phyloP scores from a whole-genome alignment of 2,797 vertebrate genomes.

The Diceros bicornis region DNA sequence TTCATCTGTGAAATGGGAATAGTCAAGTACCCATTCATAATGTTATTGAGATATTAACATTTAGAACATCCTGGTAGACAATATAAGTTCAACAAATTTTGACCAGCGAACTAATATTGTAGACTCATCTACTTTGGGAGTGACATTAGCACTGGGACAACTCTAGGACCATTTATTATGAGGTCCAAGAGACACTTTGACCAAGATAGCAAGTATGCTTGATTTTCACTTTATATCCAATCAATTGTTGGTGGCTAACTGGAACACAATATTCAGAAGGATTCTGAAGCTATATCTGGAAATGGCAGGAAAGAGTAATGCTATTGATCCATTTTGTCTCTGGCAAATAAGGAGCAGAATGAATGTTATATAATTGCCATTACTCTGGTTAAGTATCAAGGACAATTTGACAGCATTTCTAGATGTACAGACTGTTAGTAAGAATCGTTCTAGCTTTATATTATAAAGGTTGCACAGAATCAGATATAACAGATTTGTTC shows the following conservation, averaged over 20 bases:
- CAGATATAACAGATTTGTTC: not conserved
- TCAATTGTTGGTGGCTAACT: not conserved
- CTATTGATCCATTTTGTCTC: not conserved
- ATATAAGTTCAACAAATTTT: not conserved
- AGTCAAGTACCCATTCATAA: not conserved
- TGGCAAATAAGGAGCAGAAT: not conserved
- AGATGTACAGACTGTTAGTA: not conserved
- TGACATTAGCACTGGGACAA: not conserved
- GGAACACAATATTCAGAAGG: not conserved
- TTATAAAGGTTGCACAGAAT: not conserved
- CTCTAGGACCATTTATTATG: not conserved
- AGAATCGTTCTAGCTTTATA: not conserved
- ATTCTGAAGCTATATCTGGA: not conserved
- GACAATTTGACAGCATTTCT: not conserved
- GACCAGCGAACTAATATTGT: not conserved
- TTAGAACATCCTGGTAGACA: not conserved
- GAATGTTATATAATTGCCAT: not conserved
- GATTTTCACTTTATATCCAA: not conserved
- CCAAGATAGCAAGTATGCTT: not conserved
- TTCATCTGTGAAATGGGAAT: not conserved
- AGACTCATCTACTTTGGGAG: not conserved
- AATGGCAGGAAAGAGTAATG: not conserved
- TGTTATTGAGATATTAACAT: not conserved
- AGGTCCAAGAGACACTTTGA: not conserved
- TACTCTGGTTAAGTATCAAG: not conserved